Conservation (phyloP, 2,888 invertebrate species). For the Hypomecis punctinalis region DNA sequence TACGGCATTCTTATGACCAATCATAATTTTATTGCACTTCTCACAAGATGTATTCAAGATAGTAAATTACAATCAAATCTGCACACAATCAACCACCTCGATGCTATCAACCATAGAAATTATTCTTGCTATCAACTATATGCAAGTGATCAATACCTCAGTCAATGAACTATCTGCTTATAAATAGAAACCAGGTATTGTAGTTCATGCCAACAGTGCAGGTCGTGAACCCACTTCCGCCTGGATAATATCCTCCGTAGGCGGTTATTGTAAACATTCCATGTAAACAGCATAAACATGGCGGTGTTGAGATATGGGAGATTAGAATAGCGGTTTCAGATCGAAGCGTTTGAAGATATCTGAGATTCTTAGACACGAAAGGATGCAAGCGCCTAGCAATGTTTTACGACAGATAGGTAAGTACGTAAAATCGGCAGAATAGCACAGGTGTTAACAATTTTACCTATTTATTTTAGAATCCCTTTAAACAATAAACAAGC, state of each 20-base stretch:
- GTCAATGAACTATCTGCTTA: slow-evolving; percentile 32
- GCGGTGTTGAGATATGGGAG: slow-evolving; percentile 6
- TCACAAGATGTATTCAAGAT: too few species aligned
- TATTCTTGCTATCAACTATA: background rate
- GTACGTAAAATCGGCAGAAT: too few species aligned
- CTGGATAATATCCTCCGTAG: slow-evolving; percentile 37
- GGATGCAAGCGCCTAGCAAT: too few species aligned
- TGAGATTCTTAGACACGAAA: too few species aligned
- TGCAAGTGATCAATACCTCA: background rate
- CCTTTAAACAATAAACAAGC: too few species aligned
- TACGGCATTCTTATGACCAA: too few species aligned
- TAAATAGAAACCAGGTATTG: slow-evolving; percentile 40
- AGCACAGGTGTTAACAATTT: too few species aligned
- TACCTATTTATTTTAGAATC: too few species aligned
- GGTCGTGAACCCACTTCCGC: slow-evolving; percentile 45
- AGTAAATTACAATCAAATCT: too few species aligned
- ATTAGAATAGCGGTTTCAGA: background rate
- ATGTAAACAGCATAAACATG: slow-evolving; percentile 14
- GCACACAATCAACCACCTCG: too few species aligned
- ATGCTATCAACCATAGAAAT: background rate
- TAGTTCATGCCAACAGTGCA: slow-evolving; percentile 20
- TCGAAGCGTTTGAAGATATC: background rate
- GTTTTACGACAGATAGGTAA: too few species aligned
- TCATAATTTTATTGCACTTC: too few species aligned
- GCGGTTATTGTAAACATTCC: slow-evolving; percentile 39